Evolutionary conservation across 2,888 invertebrate species (phyloP), one percentile per base, ranked within the genome.

Genomic region (Formica aserva): DNA sequence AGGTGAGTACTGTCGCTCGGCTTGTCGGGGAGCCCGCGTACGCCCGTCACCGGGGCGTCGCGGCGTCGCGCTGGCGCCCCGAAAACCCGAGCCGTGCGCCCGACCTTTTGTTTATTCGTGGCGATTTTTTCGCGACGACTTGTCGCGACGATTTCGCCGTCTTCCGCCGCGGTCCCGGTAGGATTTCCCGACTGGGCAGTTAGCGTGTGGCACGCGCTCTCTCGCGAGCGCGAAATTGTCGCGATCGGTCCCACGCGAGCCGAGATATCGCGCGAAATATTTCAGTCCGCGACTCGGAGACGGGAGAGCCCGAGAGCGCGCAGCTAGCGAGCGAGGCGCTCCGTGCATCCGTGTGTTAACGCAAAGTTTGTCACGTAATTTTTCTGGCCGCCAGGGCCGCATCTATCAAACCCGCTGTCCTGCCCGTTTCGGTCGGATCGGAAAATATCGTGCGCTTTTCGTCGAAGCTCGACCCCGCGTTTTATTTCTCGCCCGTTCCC

Each of bases 91-190:
- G 88, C 83, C 86, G 89, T 86, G 82, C 86, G 86, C 92, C 66
- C 75, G 94, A 93, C 93, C 94, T 94, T 94, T 94, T 94, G 94
- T 94, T 94, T 94, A 94, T 94, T 92, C 94, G 92, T 93, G 92
- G 90, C 92, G 91, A 92, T 92, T 93, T 94, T 92, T 92, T 91
- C 92, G 91, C 90, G 77, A 91, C 78, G 85, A 86, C 89, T 92
- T 88, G 69, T 84, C 86, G 72, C 76, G 82, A 45, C 83, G 86
- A 90, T 93, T 93, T 92, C 90, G 81, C 67, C 38, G 66, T 74
- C 52, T 88, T 87, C 74, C 57, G 83, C 87, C 65, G 5, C 13
- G 65, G 26, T 71, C 45, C 83, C 74, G 77, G 57, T 52, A 38
- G 41, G 63, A 91, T 91, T 94, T 93, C 87, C 63, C 82, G 32